These are phyloP conservation scores for Myathropa florea DNA, from an alignment of 2,888 invertebrate species.

Conservation along the genomic window DNA sequence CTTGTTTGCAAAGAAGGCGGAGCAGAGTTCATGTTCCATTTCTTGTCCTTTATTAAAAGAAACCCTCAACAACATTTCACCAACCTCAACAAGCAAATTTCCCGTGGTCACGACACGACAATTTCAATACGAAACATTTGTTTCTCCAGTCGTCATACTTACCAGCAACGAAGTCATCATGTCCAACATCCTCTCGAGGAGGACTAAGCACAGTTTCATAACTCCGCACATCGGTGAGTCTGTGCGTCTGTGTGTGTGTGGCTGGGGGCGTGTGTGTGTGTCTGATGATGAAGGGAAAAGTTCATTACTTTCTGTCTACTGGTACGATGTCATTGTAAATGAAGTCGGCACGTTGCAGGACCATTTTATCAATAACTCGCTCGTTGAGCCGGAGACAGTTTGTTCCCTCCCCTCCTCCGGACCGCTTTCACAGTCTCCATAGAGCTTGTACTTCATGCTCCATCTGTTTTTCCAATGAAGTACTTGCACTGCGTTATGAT, in stretches of 20 bases:
- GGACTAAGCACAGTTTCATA: slow-evolving; percentile 59
- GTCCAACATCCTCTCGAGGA: slow-evolving; percentile 7
- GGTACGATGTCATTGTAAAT: slow-evolving; percentile 48
- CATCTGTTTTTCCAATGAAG: slow-evolving; percentile 41
- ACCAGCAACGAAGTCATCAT: neutral
- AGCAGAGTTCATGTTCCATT: too few relatives aligned
- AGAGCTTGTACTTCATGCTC: slow-evolving; percentile 15
- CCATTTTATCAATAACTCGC: slow-evolving; percentile 67
- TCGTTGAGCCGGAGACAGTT: slow-evolving; percentile 67
- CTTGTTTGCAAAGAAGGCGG: too few relatives aligned
- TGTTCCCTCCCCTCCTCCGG: neutral
- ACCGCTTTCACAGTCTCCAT: neutral
- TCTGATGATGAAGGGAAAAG: slow-evolving; percentile 40
- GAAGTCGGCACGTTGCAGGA: slow-evolving; percentile 63
- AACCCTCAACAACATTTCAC: too few relatives aligned
- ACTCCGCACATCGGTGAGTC: neutral
- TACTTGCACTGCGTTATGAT: slow-evolving; percentile 16
- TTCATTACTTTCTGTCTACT: slow-evolving; percentile 69
- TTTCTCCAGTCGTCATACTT: too few relatives aligned
- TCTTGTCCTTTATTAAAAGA: too few relatives aligned
- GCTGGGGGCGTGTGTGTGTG: neutral
- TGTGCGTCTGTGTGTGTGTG: neutral
- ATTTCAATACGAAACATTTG: neutral
- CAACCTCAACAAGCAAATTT: neutral
- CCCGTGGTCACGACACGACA: neutral